Evolutionary conservation across 2,888 invertebrate species (phyloP).

Genomic region (Eilema sororculum): DNA sequence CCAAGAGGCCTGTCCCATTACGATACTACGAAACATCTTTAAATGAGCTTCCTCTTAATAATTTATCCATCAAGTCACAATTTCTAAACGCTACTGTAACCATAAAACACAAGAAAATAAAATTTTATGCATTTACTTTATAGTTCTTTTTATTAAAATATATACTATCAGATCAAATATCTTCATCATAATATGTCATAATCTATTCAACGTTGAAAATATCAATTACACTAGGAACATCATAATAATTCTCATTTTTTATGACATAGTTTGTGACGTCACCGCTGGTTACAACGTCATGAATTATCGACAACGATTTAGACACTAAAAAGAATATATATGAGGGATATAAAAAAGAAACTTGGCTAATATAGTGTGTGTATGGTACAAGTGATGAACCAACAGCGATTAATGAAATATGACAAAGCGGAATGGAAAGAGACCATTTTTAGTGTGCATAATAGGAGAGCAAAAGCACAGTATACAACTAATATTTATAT

Average conservation of each 20-base stretch:
- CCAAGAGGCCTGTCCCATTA: not conserved
- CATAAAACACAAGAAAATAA: not conserved
- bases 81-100: slow-evolving; percentile 2
- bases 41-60: not conserved
- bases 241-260: slow-evolving; percentile 49
- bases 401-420: slow-evolving; percentile 13
- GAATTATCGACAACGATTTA: slow-evolving; percentile 57
- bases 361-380: slow-evolving; percentile 58
- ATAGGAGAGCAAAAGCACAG: not conserved
- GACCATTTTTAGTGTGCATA: not conserved
- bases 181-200: slow-evolving; percentile 51
- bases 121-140: not conserved
- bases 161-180: slow-evolving; percentile 41
- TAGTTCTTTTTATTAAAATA: slow-evolving; percentile 45
- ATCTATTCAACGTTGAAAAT: slow-evolving; percentile 44
- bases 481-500: no score
- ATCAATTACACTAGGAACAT: slow-evolving; percentile 46
- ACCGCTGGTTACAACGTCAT: slow-evolving; percentile 26
- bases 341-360: slow-evolving; percentile 61
- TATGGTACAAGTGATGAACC: slow-evolving; percentile 27
- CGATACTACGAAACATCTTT: not conserved
- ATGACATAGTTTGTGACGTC: slow-evolving; percentile 45
- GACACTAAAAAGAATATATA: slow-evolving; percentile 63
- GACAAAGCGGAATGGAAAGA: not conserved
- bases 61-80: not conserved